phyloP scores from a whole-genome alignment of 2,888 invertebrate species.

The Apodemia duryi region DNA sequence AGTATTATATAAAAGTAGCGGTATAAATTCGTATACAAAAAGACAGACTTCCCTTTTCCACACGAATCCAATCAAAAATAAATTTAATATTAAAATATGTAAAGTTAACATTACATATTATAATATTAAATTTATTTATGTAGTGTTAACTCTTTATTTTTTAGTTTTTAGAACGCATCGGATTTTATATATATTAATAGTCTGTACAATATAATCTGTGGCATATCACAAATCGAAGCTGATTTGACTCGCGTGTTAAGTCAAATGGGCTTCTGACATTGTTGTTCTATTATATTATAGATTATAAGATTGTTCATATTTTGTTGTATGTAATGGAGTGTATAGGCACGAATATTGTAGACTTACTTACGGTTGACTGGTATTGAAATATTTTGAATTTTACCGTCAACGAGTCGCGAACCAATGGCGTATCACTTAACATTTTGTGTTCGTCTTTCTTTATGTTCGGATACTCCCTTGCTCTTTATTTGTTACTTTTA shows the following conservation, averaged over 20 bases:
- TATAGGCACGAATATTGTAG: constrained; percentile 18
- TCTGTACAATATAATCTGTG: constrained; percentile 44
- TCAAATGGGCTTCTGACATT: constrained; percentile 51
- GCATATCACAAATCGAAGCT: constrained; percentile 66
- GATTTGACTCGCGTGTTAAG: constrained; percentile 37
- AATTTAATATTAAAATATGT: too few species aligned
- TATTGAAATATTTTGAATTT: constrained; percentile 1
- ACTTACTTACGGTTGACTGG: neutral
- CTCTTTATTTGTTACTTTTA: constrained; percentile 56
- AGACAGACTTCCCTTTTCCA: too few species aligned
- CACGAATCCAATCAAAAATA: too few species aligned
- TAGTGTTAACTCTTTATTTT: too few species aligned
- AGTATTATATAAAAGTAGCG: too few species aligned
- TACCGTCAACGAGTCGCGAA: neutral
- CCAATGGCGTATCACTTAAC: constrained; percentile 1
- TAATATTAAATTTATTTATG: too few species aligned
- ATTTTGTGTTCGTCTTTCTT: constrained; percentile 6
- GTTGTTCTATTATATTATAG: constrained; percentile 69
- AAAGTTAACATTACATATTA: too few species aligned
- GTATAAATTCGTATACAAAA: too few species aligned
- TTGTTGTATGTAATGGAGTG: constrained; percentile 35
- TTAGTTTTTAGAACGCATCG: neutral
- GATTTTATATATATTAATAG: constrained; percentile 9
- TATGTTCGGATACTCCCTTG: constrained; percentile 21
- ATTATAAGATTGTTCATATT: constrained; percentile 56